These are phyloP conservation scores for Aphyosemion australe DNA, from an alignment of 2,113 vertebrate genomes.

Conservation along the genomic window DNA sequence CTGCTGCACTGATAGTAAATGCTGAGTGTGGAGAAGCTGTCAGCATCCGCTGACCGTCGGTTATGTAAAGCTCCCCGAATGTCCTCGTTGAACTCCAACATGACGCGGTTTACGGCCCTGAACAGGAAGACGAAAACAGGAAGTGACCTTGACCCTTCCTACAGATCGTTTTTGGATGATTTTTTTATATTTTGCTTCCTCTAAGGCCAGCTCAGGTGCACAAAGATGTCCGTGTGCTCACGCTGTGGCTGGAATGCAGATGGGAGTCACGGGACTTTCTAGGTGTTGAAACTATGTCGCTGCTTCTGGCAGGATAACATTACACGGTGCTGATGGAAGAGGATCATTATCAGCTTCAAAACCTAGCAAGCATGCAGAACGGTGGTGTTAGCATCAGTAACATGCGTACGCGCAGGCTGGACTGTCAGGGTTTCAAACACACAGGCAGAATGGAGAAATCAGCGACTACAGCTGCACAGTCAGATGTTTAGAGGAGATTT, in stretches of 20 bases:
- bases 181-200: constrained; percentile 21
- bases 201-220: constrained; percentile 26
- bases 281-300: constrained; percentile 41
- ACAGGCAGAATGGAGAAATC: too few species aligned
- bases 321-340: constrained; percentile 25
- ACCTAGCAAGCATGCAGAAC: not conserved
- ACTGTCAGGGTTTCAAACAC: not conserved
- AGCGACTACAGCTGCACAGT: too few species aligned
- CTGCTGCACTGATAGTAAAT: constrained; percentile 33
- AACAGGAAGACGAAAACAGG: constrained; percentile 62
- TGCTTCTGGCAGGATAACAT: constrained; percentile 31
- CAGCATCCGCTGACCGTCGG: constrained; percentile 30
- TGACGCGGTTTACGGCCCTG: not conserved
- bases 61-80: constrained; percentile 43
- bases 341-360: constrained; percentile 2
- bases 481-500: too few species aligned
- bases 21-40: constrained; percentile 45
- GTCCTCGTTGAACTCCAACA: constrained; percentile 35
- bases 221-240: not conserved
- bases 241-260: constrained; percentile 28
- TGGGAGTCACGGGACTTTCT: constrained; percentile 19
- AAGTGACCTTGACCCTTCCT: constrained; percentile 61
- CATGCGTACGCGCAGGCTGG: too few species aligned
- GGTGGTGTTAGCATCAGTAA: not conserved
- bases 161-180: constrained; percentile 2